These are phyloP conservation scores for Lepidurus packardi DNA, from an alignment of 1,140 invertebrate genomes.

Conservation along the genomic window DNA sequence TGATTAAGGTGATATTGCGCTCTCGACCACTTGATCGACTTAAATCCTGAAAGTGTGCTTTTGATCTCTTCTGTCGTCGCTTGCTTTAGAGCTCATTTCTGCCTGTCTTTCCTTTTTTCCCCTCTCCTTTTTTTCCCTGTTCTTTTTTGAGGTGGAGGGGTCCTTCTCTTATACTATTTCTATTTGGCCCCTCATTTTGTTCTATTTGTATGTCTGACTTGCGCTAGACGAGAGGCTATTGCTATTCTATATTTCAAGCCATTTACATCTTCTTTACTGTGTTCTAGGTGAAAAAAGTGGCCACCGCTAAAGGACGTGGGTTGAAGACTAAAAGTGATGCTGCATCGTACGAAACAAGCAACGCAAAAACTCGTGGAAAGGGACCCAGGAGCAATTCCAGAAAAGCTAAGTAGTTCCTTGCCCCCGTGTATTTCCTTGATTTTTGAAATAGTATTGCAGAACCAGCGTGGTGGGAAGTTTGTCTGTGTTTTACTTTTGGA, in stretches of 20 bases:
- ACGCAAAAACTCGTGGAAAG: neutral
- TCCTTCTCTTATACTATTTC: too few species aligned
- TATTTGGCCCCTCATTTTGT: too few species aligned
- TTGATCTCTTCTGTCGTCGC: too few species aligned
- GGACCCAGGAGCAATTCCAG: neutral
- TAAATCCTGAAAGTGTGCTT: too few species aligned
- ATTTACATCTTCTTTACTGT: neutral
- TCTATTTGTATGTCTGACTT: neutral
- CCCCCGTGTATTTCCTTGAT: neutral
- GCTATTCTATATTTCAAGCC: neutral
- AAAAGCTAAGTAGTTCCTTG: neutral
- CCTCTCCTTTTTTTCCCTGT: neutral
- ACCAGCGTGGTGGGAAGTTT: neutral
- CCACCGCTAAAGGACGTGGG: neutral
- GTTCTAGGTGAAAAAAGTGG: neutral
- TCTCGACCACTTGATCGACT: neutral
- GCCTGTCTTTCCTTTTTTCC: neutral
- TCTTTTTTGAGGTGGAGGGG: too few species aligned
- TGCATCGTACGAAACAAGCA: neutral
- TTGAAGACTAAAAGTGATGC: neutral
- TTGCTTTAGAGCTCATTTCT: too few species aligned
- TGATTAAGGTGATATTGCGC: slow-evolving; percentile 62
- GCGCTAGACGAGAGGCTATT: neutral
- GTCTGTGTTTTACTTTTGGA: neutral
- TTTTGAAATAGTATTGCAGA: neutral